These are phyloP conservation scores for Platalea minor DNA, from an alignment of 2,797 vertebrate species.

Conservation along the genomic window DNA sequence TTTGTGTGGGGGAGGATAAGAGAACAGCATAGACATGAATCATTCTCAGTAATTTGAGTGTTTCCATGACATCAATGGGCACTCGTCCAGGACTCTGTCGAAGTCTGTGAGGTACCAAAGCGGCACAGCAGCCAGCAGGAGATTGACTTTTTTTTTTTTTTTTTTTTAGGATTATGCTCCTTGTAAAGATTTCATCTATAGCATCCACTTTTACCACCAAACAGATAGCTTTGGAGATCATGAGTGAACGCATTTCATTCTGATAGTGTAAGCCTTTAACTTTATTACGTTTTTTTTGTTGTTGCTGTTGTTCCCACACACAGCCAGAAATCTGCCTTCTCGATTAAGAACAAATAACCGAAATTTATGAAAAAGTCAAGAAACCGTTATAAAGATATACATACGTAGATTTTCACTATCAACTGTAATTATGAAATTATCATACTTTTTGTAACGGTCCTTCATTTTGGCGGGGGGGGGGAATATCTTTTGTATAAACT, in stretches of 20 bases:
- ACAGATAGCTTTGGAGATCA: slow-evolving; percentile 62
- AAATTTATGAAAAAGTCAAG: not conserved
- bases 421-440: slow-evolving; percentile 5
- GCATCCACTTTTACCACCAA: slow-evolving; percentile 70
- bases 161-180: slow-evolving; percentile 68
- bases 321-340: slow-evolving; percentile 49
- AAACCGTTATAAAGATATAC: not conserved
- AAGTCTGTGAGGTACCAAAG: slow-evolving; percentile 88
- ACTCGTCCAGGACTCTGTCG: slow-evolving; percentile 90
- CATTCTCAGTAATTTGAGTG: slow-evolving; percentile 94
- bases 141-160: slow-evolving; percentile 64
- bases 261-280: slow-evolving; percentile 62
- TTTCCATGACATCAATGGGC: slow-evolving; percentile 99
- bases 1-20: slow-evolving; percentile 82
- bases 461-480: not conserved
- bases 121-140: slow-evolving; percentile 78
- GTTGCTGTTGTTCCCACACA: slow-evolving; percentile 30
- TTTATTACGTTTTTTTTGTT: slow-evolving; percentile 45
- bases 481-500: slow-evolving; percentile 9
- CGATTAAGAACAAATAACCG: not conserved
- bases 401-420: not conserved
- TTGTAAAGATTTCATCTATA: slow-evolving; percentile 75
- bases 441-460: slow-evolving; percentile 55
- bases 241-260: slow-evolving; percentile 42
- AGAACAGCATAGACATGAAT: slow-evolving; percentile 89